Base-by-base conservation (phyloP, 1,140 invertebrate genomes). In the Drosophila ficusphila region DNA sequence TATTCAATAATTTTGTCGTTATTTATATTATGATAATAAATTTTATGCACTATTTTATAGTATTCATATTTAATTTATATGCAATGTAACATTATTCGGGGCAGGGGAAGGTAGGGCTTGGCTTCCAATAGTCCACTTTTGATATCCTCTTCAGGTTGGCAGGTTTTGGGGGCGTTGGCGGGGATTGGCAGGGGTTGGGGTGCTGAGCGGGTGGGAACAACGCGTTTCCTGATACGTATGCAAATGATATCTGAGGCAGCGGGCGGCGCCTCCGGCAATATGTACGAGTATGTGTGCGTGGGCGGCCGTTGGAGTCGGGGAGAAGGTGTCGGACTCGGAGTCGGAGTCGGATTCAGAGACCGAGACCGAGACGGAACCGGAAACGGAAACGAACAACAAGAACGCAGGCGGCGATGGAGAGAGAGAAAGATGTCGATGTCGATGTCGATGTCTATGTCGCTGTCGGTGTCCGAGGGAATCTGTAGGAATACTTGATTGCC, bases 41-140 rank as follows among this genome's bases (percentile, higher is more conserved):
- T 76, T 72, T 75, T 73, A 86, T 86, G 82, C 82, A 86, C 82
- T 86, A 86, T 86, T 86, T 86, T 86, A 86, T 86, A 86, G 82
- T 86, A 88, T 86, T 88, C 77, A 67, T 86, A 71, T 86, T 81
- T 77, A 62, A 70, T 86, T 81, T 78, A 78, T 83, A 88, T 88
- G 82, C 82, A 77, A 86, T 86, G 65, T 82, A 88, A 82, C 82
- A 86, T 88, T 88, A 86, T 69, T 82, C 49, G 29, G 49, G 60
- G 25, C 27, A 27, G 38, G 56, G 27, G 60, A 2, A 9, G 42
- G 44, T 1, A 47, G 65, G 39, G n/a, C 21, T 38, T 36, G 39
- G 36, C 62, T 57, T 57, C 36, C 33, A 48, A 48, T 69, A 49
- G 49, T 53, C 36, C 52, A 36, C 64, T 71, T 75, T 71, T 53